These are phyloP conservation scores for Setipinna tenuifilis DNA, from an alignment of 2,797 vertebrate genomes.

Conservation along the genomic window DNA sequence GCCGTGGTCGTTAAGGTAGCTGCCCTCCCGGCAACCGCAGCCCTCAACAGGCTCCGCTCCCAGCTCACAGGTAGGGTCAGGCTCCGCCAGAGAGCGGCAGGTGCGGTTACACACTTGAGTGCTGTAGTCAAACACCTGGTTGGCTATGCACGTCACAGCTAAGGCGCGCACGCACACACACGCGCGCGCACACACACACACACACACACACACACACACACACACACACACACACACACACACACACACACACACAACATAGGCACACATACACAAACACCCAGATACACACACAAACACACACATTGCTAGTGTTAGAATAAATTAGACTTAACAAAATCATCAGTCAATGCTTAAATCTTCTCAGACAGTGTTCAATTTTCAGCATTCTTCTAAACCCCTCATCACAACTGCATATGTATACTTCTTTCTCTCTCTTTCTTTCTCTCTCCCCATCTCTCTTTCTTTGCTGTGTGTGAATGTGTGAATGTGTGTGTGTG, in stretches of 20 bases:
- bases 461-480: background rate
- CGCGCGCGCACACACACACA: background rate
- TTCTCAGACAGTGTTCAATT: too few species aligned
- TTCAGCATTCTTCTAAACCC: too few species aligned
- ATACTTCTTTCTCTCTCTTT: background rate
- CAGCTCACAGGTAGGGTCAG: constrained; percentile 63
- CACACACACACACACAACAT: background rate
- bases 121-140: constrained; percentile 67
- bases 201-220: background rate
- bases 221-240: background rate
- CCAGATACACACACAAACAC: background rate
- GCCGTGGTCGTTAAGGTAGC: constrained; percentile 58
- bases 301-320: too few species aligned
- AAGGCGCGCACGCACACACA: background rate
- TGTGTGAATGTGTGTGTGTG: background rate
- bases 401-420: background rate
- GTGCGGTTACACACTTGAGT: constrained; percentile 67
- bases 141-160: constrained; percentile 64
- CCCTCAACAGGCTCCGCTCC: constrained; percentile 66
- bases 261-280: background rate
- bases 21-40: constrained; percentile 70
- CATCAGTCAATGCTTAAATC: too few species aligned
- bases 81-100: constrained; percentile 65
- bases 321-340: too few species aligned
- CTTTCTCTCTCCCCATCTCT: too few species aligned